Conservation (phyloP, 2,888 invertebrate species). For the Tachystola acroxantha region DNA sequence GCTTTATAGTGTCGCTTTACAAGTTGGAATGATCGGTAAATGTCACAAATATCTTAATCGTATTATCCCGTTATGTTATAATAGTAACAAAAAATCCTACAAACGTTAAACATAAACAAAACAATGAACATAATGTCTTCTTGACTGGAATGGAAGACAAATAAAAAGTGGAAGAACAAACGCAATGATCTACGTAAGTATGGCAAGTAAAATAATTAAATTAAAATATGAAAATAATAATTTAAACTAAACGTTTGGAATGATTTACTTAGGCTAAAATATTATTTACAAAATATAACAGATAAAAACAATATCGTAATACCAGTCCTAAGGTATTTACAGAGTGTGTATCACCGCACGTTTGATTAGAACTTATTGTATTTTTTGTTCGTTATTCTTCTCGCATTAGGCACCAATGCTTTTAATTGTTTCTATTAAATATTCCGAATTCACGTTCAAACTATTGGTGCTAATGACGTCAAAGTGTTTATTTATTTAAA, state of each 20-base stretch:
- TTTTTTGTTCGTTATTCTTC: too few species aligned
- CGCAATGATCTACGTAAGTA: constrained; percentile 62
- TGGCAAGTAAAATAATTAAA: constrained; percentile 70
- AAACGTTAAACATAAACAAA: constrained; percentile 65
- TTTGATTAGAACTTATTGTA: constrained; percentile 8
- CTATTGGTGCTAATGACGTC: background rate
- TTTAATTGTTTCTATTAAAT: constrained; percentile 7
- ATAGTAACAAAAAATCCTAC: constrained; percentile 63
- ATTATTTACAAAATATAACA: constrained; percentile 72
- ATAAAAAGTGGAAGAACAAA: constrained; percentile 26
- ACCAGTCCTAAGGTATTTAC: constrained; percentile 20
- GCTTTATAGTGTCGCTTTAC: too few species aligned
- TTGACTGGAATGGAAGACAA: constrained; percentile 63
- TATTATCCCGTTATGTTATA: constrained; percentile 33
- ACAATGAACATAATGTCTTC: constrained; percentile 59
- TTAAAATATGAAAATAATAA: constrained; percentile 65
- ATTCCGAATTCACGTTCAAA: background rate
- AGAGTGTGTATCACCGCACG: constrained; percentile 28
- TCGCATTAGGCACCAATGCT: too few species aligned
- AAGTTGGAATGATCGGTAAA: too few species aligned
- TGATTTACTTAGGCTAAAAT: constrained; percentile 53
- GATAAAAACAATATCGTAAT: constrained; percentile 47
- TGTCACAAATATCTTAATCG: constrained; percentile 20
- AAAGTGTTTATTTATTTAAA: background rate
- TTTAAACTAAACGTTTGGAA: constrained; percentile 71